Conservation (phyloP, 2,888 invertebrate species). For the Nudaria mundana region DNA sequence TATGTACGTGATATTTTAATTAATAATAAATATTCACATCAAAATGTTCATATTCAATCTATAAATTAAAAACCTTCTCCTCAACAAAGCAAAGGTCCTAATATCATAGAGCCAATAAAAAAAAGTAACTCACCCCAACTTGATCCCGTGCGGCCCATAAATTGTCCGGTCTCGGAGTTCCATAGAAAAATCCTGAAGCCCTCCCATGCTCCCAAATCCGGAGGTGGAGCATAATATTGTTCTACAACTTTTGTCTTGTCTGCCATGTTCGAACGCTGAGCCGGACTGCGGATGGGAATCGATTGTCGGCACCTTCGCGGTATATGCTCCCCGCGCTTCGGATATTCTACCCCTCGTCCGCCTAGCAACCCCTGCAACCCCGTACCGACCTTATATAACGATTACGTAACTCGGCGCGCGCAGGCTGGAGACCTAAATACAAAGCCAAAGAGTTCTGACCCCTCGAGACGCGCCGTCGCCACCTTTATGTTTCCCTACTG, state of each 20-base stretch:
- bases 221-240: constrained; percentile 90
- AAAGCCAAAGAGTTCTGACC: constrained; percentile 35
- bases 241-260: constrained; percentile 87
- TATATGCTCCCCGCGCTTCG: constrained; percentile 33
- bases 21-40: too few species aligned
- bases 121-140: constrained; percentile 93
- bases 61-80: constrained; percentile 57
- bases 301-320: constrained; percentile 68
- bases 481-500: constrained; percentile 10
- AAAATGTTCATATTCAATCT: too few species aligned
- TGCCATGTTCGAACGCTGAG: constrained; percentile 82
- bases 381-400: constrained; percentile 68
- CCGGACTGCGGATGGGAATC: constrained; percentile 73
- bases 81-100: constrained; percentile 37
- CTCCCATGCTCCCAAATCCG: constrained; percentile 92
- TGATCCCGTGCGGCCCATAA: constrained; percentile 94
- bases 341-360: constrained; percentile 37
- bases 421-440: constrained; percentile 54
- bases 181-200: constrained; percentile 92
- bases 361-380: constrained; percentile 57
- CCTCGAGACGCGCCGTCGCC: constrained; percentile 14
- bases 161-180: constrained; percentile 95
- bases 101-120: constrained; percentile 8
- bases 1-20: too few species aligned
- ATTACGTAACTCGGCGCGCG: constrained; percentile 76